phyloP scores from a whole-genome alignment of 2,113 vertebrate genomes.

The Carassius gibelio region DNA sequence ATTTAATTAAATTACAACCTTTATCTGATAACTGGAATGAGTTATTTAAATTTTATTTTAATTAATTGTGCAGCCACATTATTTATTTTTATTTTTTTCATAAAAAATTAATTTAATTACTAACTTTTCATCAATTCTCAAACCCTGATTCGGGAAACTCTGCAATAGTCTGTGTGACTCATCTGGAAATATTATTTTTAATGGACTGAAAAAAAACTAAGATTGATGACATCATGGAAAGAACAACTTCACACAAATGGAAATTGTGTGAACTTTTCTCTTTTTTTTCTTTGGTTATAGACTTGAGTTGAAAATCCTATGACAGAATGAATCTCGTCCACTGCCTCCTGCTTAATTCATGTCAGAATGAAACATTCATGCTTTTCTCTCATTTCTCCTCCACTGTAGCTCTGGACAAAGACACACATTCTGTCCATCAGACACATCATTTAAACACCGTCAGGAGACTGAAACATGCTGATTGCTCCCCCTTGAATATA shows the following conservation, averaged over 20 bases:
- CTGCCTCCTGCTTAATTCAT: not conserved
- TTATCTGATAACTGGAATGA: too few relatives aligned
- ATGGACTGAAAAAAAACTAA: not conserved
- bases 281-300: not conserved
- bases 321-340: not conserved
- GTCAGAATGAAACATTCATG: conserved; percentile 57
- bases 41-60: too few relatives aligned
- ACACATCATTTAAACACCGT: conserved; percentile 6
- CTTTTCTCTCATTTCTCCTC: conserved; percentile 84
- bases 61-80: too few relatives aligned
- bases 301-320: not conserved
- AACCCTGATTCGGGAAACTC: too few relatives aligned
- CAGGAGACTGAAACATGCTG: conserved; percentile 26
- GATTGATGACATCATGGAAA: too few relatives aligned
- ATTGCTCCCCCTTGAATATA: conserved; percentile 51
- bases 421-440: conserved; percentile 18
- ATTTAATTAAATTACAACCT: too few relatives aligned
- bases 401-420: conserved; percentile 30
- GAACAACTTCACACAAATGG: too few relatives aligned
- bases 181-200: not conserved
- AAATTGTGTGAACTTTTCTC: too few relatives aligned
- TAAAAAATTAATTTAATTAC: too few relatives aligned
- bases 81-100: too few relatives aligned
- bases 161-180: too few relatives aligned
- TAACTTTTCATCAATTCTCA: too few relatives aligned